phyloP scores from a whole-genome alignment of 2,113 vertebrate species.

The Carlito syrichta region DNA sequence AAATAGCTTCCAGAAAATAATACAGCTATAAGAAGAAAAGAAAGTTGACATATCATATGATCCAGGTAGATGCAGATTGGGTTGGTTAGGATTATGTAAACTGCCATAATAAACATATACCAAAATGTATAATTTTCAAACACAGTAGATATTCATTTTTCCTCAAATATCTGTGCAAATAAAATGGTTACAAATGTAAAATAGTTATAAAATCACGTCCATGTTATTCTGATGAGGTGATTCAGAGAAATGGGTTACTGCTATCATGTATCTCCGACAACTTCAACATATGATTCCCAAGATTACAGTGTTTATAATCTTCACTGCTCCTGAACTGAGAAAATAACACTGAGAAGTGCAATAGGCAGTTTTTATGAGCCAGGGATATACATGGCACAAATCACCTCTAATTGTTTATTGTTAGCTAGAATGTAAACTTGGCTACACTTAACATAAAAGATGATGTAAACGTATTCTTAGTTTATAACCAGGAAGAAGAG shows the following conservation, averaged over 20 bases:
- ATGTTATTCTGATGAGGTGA: neutral
- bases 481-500: neutral
- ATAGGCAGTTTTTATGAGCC: neutral
- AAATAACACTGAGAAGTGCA: neutral
- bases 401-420: neutral
- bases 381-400: too few species aligned
- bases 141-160: neutral
- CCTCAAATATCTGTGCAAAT: neutral
- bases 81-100: neutral
- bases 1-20: neutral
- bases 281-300: neutral
- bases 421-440: neutral
- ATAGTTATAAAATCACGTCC: neutral
- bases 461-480: neutral
- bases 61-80: neutral
- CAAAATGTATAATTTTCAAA: neutral
- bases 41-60: neutral
- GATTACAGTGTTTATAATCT: neutral
- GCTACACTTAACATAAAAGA: neutral
- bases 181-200: neutral
- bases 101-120: neutral
- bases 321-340: neutral
- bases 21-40: neutral
- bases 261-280: neutral
- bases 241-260: neutral